Conservation (phyloP, 2,113 vertebrate species). For the Rhynchomys soricoides region DNA sequence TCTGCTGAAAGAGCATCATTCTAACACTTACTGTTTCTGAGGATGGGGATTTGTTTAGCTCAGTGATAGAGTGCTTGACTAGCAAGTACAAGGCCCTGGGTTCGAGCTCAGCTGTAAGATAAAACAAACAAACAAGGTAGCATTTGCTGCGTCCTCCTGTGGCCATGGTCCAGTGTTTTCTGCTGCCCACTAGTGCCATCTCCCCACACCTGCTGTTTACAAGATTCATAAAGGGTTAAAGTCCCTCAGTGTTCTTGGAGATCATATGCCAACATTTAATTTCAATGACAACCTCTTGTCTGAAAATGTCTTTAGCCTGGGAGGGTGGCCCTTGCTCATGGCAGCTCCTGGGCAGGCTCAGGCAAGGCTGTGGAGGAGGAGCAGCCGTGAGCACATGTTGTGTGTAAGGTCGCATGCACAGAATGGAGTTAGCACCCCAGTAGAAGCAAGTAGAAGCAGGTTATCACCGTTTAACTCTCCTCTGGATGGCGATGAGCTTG, state of each 20-base stretch:
- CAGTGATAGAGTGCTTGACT: no score
- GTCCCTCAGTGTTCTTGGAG: not conserved
- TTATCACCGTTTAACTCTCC: not conserved
- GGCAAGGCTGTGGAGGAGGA: not conserved
- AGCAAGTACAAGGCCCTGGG: no score
- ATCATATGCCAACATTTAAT: not conserved
- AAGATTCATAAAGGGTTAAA: not conserved
- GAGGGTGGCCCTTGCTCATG: not conserved
- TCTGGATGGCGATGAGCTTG: not conserved
- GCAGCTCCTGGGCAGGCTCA: not conserved
- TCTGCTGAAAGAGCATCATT: not conserved
- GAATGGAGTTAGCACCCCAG: not conserved
- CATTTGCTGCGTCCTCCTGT: not conserved
- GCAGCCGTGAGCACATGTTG: not conserved
- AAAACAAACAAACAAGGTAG: not conserved
- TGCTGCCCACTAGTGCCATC: not conserved
- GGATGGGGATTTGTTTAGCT: not conserved
- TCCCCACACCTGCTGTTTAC: not conserved
- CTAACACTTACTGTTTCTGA: not conserved
- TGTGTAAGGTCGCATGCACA: not conserved
- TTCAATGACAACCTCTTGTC: not conserved
- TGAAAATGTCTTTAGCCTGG: not conserved
- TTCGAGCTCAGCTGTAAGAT: not conserved
- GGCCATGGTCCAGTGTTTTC: not conserved
- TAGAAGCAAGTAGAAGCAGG: not conserved